Conservation (phyloP, 1,140 invertebrate genomes). For the Drosophila lowei region DNA sequence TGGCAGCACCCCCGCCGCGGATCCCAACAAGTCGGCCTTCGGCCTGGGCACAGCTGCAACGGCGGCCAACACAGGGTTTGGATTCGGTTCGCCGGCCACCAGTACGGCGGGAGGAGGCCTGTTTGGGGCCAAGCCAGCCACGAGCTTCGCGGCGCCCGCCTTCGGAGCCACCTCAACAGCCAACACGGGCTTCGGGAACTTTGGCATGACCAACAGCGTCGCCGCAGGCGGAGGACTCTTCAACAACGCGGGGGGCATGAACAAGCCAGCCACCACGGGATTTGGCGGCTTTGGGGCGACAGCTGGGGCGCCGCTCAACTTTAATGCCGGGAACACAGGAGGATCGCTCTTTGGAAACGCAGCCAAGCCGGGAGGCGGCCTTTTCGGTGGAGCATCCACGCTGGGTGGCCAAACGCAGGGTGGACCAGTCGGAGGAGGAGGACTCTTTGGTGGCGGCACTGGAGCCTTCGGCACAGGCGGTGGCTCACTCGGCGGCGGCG, state of each 20-base stretch:
- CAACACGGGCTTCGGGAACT: constrained; percentile 71
- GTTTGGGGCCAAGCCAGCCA: constrained; percentile 77
- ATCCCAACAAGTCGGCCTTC: constrained; percentile 84
- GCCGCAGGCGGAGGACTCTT: constrained; percentile 84
- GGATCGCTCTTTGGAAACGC: constrained; percentile 79
- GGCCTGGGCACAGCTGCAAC: constrained; percentile 83
- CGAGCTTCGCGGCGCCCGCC: constrained; percentile 82
- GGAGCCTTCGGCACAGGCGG: constrained; percentile 48
- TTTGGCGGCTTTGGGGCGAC: constrained; percentile 82
- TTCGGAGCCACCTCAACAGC: constrained; percentile 74
- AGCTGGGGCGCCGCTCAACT: constrained; percentile 73
- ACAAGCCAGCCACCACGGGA: constrained; percentile 83
- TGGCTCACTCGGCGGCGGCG: constrained; percentile 36
- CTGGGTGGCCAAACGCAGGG: constrained; percentile 42
- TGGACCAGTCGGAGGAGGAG: constrained; percentile 39
- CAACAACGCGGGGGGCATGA: constrained; percentile 82
- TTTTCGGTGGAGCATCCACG: constrained; percentile 81
- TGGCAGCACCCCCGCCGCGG: constrained; percentile 84
- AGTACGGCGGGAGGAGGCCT: constrained; percentile 74
- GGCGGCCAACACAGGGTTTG: constrained; percentile 73
- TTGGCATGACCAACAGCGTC: constrained; percentile 69
- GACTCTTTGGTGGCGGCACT: constrained; percentile 83
- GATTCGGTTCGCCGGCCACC: constrained; percentile 81
- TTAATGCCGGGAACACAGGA: constrained; percentile 83
- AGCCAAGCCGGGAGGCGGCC: constrained; percentile 67